Evolutionary conservation across 2,113 vertebrate species (phyloP).

Genomic region (Hippocampus zosterae): DNA sequence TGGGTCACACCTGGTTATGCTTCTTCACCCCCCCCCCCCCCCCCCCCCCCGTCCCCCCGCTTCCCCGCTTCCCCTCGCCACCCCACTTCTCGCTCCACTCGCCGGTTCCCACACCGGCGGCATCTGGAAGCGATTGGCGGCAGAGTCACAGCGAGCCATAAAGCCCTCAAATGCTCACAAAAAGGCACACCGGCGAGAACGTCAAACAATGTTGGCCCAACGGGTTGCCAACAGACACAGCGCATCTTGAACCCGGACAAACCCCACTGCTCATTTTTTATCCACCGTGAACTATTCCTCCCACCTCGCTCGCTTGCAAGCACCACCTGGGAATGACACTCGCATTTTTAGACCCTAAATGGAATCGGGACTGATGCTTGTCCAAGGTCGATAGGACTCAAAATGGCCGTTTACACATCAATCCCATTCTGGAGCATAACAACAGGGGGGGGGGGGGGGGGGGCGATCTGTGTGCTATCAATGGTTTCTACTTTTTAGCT

Average conservation of each 20-base stretch:
- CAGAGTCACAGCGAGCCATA: conserved; percentile 74
- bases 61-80: conserved; percentile 38
- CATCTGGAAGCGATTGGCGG: conserved; percentile 76
- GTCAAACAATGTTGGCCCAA: conserved; percentile 70
- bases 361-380: conserved; percentile 57
- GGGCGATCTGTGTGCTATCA: no score
- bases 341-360: conserved; percentile 66
- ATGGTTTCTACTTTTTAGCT: no score
- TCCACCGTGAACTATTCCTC: conserved; percentile 48
- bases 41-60: conserved; percentile 53
- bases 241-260: conserved; percentile 71
- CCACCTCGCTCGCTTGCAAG: conserved; percentile 32
- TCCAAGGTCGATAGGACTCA: conserved; percentile 13
- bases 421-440: not conserved
- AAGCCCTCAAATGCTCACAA: conserved; percentile 71
- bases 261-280: conserved; percentile 63
- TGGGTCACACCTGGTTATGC: conserved; percentile 73
- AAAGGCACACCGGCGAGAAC: conserved; percentile 70
- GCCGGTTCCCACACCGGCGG: conserved; percentile 70
- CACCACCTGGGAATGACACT: conserved; percentile 64
- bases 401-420: not conserved
- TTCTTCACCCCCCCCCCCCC: conserved; percentile 54
- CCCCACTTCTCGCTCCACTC: conserved; percentile 57
- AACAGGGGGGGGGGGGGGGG: no score
- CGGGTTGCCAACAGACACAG: conserved; percentile 73